Evolutionary conservation across 2,888 invertebrate species (phyloP).

Genomic region (Laspeyria flexula): DNA sequence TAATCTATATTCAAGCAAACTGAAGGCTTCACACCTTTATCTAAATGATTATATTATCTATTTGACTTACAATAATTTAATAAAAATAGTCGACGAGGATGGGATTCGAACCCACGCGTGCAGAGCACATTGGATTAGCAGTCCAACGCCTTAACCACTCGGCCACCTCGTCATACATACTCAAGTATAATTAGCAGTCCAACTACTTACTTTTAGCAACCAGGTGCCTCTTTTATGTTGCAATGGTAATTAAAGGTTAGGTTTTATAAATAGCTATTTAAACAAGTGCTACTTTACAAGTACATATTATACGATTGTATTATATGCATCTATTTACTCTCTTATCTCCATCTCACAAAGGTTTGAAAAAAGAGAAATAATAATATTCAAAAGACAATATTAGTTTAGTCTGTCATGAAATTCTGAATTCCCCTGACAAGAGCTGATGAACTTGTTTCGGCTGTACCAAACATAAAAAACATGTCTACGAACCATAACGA

Average conservation of each 20-base stretch:
- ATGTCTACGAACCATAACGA: no score
- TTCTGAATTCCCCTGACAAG: no score
- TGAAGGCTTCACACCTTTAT: no score
- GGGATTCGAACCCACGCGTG: constrained; percentile 94
- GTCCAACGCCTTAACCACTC: constrained; percentile 95
- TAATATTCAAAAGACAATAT: no score
- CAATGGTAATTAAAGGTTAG: neutral
- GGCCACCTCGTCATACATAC: constrained; percentile 89
- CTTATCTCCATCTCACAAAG: no score
- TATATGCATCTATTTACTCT: neutral
- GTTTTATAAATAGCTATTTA: neutral
- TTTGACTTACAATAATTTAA: no score
- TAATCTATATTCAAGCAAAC: no score
- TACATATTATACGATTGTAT: neutral
- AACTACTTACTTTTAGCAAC: neutral
- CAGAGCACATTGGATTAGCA: constrained; percentile 95
- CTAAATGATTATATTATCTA: no score
- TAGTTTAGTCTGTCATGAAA: no score
- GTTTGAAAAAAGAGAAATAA: no score
- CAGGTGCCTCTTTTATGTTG: neutral
- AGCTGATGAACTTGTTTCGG: no score
- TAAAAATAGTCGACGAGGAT: constrained; percentile 87
- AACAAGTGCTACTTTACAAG: neutral
- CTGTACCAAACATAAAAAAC: no score
- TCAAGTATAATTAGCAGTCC: neutral